Percentiles rank a stretch among this genome's conserved stretches.
Evolutionary conservation across 2,113 vertebrate genomes (phyloP).

Genomic region (Dasyornis broadbenti): DNA sequence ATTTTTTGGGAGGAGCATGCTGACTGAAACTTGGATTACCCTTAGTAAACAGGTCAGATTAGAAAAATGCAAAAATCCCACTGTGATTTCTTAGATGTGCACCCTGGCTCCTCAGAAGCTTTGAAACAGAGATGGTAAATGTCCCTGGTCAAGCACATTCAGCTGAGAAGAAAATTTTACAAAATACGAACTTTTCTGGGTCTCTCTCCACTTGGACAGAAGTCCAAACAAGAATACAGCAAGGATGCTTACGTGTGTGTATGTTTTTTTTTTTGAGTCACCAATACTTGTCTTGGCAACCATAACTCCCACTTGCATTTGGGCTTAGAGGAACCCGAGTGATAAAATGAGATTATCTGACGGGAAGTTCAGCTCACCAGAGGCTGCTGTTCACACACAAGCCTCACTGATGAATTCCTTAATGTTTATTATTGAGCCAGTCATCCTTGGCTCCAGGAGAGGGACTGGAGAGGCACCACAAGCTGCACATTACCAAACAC

Average conservation of each 20-base stretch:
- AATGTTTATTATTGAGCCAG: background rate
- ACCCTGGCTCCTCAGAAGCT: background rate
- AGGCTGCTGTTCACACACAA: background rate
- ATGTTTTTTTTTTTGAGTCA: background rate
- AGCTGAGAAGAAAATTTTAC: background rate
- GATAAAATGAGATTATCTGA: background rate
- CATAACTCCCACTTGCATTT: background rate
- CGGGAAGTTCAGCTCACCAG: background rate
- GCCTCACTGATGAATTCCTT: background rate
- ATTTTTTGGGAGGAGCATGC: background rate
- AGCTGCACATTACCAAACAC: background rate
- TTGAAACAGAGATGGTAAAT: background rate
- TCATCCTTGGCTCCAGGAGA: background rate
- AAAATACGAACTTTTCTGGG: background rate
- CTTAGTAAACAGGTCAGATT: background rate
- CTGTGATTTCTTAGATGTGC: background rate
- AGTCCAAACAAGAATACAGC: background rate
- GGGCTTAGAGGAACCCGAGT: background rate
- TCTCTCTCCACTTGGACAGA: background rate
- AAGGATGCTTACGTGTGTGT: accelerated
- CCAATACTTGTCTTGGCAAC: background rate
- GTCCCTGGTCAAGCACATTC: background rate
- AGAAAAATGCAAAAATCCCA: background rate
- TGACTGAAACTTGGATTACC: background rate
- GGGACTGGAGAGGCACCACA: background rate